Evolutionary conservation across 2,888 invertebrate species (phyloP), one percentile per base, ranked within the genome.

Genomic region (Orthosia incerta): DNA sequence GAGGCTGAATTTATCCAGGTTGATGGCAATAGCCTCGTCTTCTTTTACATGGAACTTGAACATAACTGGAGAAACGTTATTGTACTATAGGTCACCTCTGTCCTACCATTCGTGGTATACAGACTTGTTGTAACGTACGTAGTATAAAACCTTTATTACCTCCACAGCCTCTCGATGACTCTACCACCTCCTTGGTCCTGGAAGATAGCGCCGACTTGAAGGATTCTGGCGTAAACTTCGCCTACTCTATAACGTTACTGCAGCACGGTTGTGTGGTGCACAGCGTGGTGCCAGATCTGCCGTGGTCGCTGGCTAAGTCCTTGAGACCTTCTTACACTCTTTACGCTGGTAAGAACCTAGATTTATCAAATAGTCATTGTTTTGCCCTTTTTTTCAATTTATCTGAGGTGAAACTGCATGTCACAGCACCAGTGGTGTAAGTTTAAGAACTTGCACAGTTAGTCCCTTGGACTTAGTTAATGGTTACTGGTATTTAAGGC

Each of bases 191-290:
- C 87, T 95, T 93, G 88, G 96, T 89, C 91, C 79, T 97, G 88
- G 95, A 97, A 93, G 92, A 96, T 93, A 91, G 96, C 83, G 95
- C 95, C 16, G 97, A 97, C 55, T 95, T 97, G 62, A 97, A 97
- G 81, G 97, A 97, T 51, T 97, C 97, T 0, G 97, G 97, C 1
- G 98, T 98, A 5, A 98, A 98, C 93, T 98, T 98, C 92, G 98
- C 98, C 3, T 98, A 98, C 91, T 98, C 98, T 0, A 97, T 98
- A 13, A 98, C 98, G 0, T 94, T 98, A 77, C 94, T 98, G 73
- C 98, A 98, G 89, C 98, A 98, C 89, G 98, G 98, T 23, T 98
- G 98, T 87, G 98, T 98, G 50, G 97, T 98, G 26, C 98, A 98
- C 91, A 98, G 98, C 86, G 98, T 98, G 18, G 97, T 98, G 87